Evolutionary conservation across 1,140 invertebrate genomes (phyloP), one percentile per base, ranked within the genome.

Genomic region (Cyrtorhinus lividipennis): DNA sequence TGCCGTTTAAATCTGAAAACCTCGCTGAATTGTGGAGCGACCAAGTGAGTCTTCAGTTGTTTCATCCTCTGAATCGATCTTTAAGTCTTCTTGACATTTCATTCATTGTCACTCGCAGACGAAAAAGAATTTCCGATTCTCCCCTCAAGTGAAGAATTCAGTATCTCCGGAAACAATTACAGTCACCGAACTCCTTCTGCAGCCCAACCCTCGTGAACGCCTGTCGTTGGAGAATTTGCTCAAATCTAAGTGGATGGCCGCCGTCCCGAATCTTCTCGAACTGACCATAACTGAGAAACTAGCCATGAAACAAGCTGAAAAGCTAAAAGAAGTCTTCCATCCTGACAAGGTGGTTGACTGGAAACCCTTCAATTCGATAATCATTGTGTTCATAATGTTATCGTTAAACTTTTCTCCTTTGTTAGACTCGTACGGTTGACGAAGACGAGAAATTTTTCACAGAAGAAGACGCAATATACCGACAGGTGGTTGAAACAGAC

Each of bases 1-100:
- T 92, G 79, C 89, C 89, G 0, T 92, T 90, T 70, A 85, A 90
- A 68, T 78, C 80, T 62, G 67, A 69, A 2, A 75, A 76, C 18
- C 26, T 30, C 1, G 57, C 25, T 3, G 18, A 23, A n/a, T 22
- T 64, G 1, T 61, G 53, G 24, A 48, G 24, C 10, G 22, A 59
- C 18, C 63, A 53, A 20, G 48, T 53, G 20, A 8, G 38, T n/a
- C 38, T 44, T 44, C 8, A 44, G 38, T 44, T 44, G 38, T 44
- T 44, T n/a, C n/a, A n/a, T n/a, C n/a, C n/a, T n/a, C n/a, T 44
- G 38, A 44, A 44, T 44, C 38, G 38, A n/a, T n/a, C n/a, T n/a
- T n/a, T n/a, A n/a, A n/a, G n/a, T n/a, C n/a, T n/a, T n/a, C n/a
- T n/a, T n/a, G n/a, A n/a, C n/a, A n/a, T n/a, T n/a, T n/a, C n/a